A percentile compares a stretch with the other conserved stretches of the same genome.
phyloP scores from a whole-genome alignment of 2,113 vertebrate species.

The Cacatua alba region DNA sequence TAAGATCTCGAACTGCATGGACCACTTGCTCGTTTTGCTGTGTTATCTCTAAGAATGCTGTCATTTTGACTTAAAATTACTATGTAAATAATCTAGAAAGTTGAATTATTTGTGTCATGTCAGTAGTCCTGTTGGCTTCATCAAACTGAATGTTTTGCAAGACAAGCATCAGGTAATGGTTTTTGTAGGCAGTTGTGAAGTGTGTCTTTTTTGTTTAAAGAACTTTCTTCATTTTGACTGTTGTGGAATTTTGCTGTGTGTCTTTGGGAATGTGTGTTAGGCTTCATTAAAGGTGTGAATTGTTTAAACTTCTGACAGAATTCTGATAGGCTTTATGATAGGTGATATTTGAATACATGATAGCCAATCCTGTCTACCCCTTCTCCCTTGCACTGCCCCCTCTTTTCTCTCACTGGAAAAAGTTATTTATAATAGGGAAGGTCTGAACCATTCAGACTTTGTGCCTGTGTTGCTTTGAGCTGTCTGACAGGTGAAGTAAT shows the following conservation, averaged over 20 bases:
- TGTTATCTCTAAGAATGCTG: background rate
- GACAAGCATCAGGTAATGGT: background rate
- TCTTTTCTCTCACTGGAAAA: background rate
- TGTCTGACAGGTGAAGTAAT: slow-evolving; percentile 58
- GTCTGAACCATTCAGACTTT: slow-evolving; percentile 15
- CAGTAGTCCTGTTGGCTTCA: background rate
- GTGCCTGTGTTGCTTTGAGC: slow-evolving; percentile 46
- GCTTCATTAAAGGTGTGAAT: background rate
- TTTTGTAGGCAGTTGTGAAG: slow-evolving; percentile 23
- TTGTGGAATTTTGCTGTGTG: background rate
- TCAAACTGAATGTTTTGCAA: background rate
- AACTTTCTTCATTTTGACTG: background rate
- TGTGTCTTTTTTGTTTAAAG: background rate
- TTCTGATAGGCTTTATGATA: background rate
- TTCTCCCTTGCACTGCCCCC: background rate
- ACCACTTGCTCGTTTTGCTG: background rate
- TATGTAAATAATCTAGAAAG: slow-evolving; percentile 3
- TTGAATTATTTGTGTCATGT: background rate
- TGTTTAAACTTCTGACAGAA: background rate
- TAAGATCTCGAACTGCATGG: background rate
- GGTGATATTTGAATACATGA: background rate
- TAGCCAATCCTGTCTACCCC: background rate
- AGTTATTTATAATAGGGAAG: background rate
- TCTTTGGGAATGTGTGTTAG: background rate
- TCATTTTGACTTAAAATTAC: slow-evolving; percentile 4